phyloP scores from a whole-genome alignment of 2,888 invertebrate genomes.

The Athripsodes cinereus region DNA sequence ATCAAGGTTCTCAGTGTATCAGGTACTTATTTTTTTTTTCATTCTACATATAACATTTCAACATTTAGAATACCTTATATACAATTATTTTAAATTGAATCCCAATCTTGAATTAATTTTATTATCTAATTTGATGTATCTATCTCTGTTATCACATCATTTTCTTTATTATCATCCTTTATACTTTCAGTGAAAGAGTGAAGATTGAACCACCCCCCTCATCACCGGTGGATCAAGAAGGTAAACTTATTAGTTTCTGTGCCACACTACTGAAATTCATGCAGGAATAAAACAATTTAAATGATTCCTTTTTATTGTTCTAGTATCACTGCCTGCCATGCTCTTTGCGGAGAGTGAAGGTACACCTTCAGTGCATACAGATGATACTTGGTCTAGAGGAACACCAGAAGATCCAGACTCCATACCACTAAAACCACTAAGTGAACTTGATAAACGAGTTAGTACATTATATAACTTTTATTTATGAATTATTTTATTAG shows the following conservation, averaged over 20 bases:
- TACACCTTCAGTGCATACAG: constrained; percentile 56
- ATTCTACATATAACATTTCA: no score
- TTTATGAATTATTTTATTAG: no score
- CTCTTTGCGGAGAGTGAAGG: constrained; percentile 47
- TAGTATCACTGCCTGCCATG: constrained; percentile 22
- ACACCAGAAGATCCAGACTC: constrained; percentile 58
- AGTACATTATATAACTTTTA: constrained; percentile 17
- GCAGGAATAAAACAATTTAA: no score
- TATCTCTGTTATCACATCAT: no score
- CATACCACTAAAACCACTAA: constrained; percentile 53
- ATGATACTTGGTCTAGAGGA: constrained; percentile 67
- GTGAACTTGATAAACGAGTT: constrained; percentile 62
- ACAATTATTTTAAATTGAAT: no score
- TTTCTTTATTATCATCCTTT: no score
- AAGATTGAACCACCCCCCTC: constrained; percentile 16
- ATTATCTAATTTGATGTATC: no score
- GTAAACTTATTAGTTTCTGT: constrained; percentile 1
- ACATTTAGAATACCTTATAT: no score
- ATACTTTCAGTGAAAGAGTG: constrained; percentile 11
- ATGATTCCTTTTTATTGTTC: constrained; percentile 6
- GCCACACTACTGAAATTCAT: no score
- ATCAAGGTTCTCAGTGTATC: no score
- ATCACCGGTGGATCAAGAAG: constrained; percentile 22
- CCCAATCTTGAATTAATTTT: no score
- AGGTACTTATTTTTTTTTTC: no score